Percentiles rank a stretch among this genome's conserved stretches.
Evolutionary conservation across 2,113 vertebrate genomes (phyloP).

Genomic region (Cheirogaleus medius): DNA sequence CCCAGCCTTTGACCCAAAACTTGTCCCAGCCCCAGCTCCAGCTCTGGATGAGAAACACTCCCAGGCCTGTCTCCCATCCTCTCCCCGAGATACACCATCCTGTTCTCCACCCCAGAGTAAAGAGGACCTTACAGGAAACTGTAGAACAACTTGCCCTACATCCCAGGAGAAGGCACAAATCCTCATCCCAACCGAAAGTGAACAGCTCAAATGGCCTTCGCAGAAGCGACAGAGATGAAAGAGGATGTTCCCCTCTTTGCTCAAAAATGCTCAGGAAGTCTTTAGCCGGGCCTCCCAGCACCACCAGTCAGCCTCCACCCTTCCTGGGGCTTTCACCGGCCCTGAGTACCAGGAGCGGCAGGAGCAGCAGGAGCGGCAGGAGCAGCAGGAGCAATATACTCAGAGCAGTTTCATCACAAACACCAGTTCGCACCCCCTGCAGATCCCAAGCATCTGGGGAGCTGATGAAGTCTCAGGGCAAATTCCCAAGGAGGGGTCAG

Average conservation of each 20-base stretch:
- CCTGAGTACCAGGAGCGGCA: too few relatives aligned
- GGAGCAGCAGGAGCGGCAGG: too few relatives aligned
- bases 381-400: background rate
- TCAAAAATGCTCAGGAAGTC: background rate
- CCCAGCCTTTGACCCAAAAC: too few relatives aligned
- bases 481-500: background rate
- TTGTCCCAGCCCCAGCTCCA: background rate
- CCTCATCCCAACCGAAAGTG: too few relatives aligned
- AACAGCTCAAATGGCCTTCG: background rate
- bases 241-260: background rate
- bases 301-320: accelerated
- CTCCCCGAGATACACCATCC: background rate
- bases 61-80: background rate
- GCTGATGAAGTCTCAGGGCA: background rate
- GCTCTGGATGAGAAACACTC: background rate
- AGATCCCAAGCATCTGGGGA: background rate
- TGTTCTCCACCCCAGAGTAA: background rate
- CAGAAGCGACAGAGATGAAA: background rate
- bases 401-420: background rate
- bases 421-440: accelerated
- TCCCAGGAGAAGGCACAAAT: background rate
- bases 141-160: background rate
- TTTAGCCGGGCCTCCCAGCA: background rate
- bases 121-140: background rate
- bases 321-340: background rate